Conservation (phyloP, 2,113 vertebrate species). For the Craseonycteris thonglongyai region DNA sequence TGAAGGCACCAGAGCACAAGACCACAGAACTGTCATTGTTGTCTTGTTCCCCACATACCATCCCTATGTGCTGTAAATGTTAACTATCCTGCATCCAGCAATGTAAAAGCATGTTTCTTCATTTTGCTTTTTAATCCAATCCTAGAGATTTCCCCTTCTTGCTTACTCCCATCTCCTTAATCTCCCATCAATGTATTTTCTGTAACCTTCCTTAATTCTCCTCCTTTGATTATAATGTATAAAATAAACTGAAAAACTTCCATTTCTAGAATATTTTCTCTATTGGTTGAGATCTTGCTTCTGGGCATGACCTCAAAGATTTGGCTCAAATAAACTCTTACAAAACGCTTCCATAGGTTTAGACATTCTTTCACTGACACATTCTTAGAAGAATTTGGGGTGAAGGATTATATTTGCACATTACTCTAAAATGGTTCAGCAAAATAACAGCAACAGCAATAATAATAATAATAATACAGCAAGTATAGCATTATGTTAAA, state of each 20-base stretch:
- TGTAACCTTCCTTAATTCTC: neutral
- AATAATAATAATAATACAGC: too few relatives aligned
- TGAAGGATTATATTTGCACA: neutral
- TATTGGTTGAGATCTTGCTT: neutral
- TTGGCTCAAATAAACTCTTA: neutral
- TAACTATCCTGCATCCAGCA: neutral
- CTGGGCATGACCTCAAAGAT: neutral
- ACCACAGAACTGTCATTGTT: neutral
- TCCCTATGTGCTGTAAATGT: neutral
- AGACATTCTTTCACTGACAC: neutral
- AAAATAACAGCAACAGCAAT: neutral
- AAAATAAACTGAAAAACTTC: neutral
- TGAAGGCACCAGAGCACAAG: neutral
- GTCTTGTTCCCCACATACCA: rapidly evolving
- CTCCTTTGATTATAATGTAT: neutral
- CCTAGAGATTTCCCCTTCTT: neutral
- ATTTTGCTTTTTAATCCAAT: neutral
- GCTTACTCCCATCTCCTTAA: neutral
- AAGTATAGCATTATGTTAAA: neutral
- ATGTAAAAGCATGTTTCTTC: neutral
- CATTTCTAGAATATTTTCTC: neutral
- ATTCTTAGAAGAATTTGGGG: neutral
- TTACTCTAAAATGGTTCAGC: neutral
- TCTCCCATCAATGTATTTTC: neutral
- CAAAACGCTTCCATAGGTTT: neutral